phyloP scores from a whole-genome alignment of 2,113 vertebrate genomes.

The Aptenodytes patagonicus region DNA sequence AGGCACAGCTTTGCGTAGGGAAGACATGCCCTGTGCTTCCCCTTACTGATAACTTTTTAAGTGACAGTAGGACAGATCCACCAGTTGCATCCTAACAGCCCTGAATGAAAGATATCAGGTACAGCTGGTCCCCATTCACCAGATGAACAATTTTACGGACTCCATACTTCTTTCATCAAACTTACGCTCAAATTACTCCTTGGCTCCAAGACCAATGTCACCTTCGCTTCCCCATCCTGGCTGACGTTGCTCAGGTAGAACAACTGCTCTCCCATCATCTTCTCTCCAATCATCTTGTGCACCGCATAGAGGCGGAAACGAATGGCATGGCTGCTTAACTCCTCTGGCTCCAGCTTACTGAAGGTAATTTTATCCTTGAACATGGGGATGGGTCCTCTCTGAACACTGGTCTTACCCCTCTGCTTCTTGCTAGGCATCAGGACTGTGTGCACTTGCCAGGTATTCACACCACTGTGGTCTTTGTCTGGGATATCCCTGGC shows the following conservation, averaged over 20 bases:
- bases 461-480: conserved; percentile 86
- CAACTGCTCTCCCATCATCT: conserved; percentile 94
- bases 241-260: conserved; percentile 79
- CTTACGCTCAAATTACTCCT: conserved; percentile 89
- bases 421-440: conserved; percentile 92
- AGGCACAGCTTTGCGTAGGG: not conserved
- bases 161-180: not conserved
- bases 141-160: not conserved
- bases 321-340: conserved; percentile 78
- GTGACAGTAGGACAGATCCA: not conserved
- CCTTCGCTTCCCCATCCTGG: conserved; percentile 72
- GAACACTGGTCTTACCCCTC: conserved; percentile 83
- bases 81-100: not conserved
- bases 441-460: conserved; percentile 91
- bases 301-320: conserved; percentile 92
- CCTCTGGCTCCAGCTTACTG: conserved; percentile 78
- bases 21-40: not conserved
- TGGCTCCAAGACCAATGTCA: conserved; percentile 86
- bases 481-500: conserved; percentile 89
- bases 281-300: conserved; percentile 83
- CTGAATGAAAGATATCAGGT: not conserved
- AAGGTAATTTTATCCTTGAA: conserved; percentile 92
- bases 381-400: conserved; percentile 80
- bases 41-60: not conserved
- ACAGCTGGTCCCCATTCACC: not conserved